phyloP scores from a whole-genome alignment of 1,140 invertebrate genomes.

The Drosophila trapezifrons region DNA sequence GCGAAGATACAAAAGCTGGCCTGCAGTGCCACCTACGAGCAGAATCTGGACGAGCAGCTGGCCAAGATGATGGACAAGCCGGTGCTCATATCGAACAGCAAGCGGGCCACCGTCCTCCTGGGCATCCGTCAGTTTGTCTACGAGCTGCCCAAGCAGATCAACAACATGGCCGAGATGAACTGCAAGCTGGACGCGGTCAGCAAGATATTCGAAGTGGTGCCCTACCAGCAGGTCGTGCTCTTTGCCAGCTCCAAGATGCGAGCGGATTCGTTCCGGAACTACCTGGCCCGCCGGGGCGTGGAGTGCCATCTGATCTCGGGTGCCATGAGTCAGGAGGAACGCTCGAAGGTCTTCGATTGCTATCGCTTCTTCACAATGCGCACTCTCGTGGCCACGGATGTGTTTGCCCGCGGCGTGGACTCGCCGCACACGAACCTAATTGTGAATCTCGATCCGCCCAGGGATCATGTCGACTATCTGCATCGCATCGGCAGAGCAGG shows the following conservation, averaged over 20 bases:
- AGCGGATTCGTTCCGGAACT: conserved; percentile 89
- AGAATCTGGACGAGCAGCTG: conserved; percentile 90
- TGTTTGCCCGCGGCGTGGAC: conserved; percentile 95
- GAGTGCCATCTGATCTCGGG: conserved; percentile 88
- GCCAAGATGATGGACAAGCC: conserved; percentile 92
- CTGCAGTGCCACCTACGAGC: conserved; percentile 96
- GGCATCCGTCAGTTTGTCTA: conserved; percentile 91
- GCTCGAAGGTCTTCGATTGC: conserved; percentile 90
- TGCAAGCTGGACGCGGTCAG: conserved; percentile 89
- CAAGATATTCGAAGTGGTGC: conserved; percentile 88
- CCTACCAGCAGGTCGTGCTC: conserved; percentile 95
- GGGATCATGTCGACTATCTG: conserved; percentile 94
- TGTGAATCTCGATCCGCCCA: conserved; percentile 95
- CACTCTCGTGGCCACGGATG: conserved; percentile 95
- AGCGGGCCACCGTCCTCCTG: conserved; percentile 87
- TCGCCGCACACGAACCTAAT: conserved; percentile 96
- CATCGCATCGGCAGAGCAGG: conserved; percentile 98
- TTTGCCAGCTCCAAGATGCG: conserved; percentile 95
- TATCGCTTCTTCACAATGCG: conserved; percentile 92
- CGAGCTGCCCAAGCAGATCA: conserved; percentile 86
- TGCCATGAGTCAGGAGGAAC: conserved; percentile 90
- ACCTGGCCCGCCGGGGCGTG: conserved; percentile 88
- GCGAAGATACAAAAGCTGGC: conserved; percentile 94
- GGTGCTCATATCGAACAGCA: conserved; percentile 88
- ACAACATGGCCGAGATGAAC: conserved; percentile 87